Percentiles rank a stretch among this genome's conserved stretches.
These are phyloP conservation scores for Phalanger gymnotis DNA, from an alignment of 2,797 vertebrate genomes.

Conservation along the genomic window DNA sequence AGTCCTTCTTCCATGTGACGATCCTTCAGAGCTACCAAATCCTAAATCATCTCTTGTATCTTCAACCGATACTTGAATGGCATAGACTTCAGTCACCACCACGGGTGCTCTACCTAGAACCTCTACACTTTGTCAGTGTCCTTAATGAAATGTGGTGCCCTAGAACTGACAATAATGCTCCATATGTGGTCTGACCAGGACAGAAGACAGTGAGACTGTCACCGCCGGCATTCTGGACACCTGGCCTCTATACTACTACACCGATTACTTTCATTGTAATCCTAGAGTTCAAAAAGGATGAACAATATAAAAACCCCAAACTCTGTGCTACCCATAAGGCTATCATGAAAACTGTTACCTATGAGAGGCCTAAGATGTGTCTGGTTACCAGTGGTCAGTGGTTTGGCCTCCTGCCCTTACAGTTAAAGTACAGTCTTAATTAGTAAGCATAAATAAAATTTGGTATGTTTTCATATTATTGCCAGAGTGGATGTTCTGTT, in stretches of 20 bases:
- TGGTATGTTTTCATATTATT: too few species aligned
- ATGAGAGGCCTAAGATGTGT: neutral
- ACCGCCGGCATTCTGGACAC: neutral
- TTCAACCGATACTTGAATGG: neutral
- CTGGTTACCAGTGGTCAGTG: neutral
- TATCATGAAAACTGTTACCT: neutral
- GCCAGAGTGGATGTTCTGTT: neutral
- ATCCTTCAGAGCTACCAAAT: neutral
- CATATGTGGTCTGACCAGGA: neutral
- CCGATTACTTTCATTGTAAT: conserved; percentile 28
- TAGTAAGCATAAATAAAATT: conserved; percentile 25
- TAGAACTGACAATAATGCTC: neutral
- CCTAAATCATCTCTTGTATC: neutral
- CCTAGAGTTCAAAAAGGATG: conserved; percentile 14
- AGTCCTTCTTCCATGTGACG: neutral
- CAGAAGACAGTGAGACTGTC: neutral
- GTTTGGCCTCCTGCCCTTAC: neutral
- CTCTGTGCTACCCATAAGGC: conserved; percentile 4
- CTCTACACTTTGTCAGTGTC: neutral
- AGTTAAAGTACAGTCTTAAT: neutral
- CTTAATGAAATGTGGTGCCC: too few species aligned
- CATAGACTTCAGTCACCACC: neutral
- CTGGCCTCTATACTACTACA: conserved; percentile 10
- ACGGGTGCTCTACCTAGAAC: neutral
- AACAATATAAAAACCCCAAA: neutral